Percentiles rank a stretch among this genome's conserved stretches.
Evolutionary conservation across 2,113 vertebrate species (phyloP).

Genomic region (Scomber colias): DNA sequence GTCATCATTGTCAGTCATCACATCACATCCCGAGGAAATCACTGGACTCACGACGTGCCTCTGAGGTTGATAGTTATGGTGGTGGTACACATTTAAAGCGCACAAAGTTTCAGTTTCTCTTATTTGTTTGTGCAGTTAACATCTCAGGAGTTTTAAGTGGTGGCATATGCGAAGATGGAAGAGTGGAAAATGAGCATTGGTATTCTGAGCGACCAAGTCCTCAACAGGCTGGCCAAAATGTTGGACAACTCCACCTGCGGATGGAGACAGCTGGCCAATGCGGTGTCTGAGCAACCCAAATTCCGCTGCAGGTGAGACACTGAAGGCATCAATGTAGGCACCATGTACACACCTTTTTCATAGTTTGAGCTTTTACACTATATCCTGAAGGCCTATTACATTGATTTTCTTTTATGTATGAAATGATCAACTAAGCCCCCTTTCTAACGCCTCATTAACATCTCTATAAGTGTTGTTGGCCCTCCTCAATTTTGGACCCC

Average conservation of each 20-base stretch:
- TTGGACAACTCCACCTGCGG: slow-evolving; percentile 85
- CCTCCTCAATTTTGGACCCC: background rate
- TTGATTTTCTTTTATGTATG: background rate
- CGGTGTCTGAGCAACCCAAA: slow-evolving; percentile 77
- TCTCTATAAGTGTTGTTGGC: no score
- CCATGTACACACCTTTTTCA: background rate
- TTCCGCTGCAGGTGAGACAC: slow-evolving; percentile 86
- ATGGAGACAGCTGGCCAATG: slow-evolving; percentile 86
- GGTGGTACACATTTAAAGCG: background rate
- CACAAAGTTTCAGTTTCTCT: background rate
- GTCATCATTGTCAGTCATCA: background rate
- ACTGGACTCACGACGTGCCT: no score
- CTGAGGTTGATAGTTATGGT: background rate
- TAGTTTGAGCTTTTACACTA: background rate
- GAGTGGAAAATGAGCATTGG: slow-evolving; percentile 74
- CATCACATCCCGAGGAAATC: background rate
- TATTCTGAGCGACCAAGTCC: slow-evolving; percentile 67
- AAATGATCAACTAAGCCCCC: background rate
- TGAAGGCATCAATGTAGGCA: slow-evolving; percentile 31
- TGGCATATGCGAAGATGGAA: slow-evolving; percentile 68
- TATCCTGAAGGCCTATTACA: background rate
- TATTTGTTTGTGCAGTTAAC: background rate
- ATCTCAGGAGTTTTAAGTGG: background rate
- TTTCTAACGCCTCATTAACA: no score
- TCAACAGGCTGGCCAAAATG: slow-evolving; percentile 81